Evolutionary conservation across 1,140 invertebrate species (phyloP), one percentile per base, ranked within the genome.

Genomic region (Drosophila rufa): DNA sequence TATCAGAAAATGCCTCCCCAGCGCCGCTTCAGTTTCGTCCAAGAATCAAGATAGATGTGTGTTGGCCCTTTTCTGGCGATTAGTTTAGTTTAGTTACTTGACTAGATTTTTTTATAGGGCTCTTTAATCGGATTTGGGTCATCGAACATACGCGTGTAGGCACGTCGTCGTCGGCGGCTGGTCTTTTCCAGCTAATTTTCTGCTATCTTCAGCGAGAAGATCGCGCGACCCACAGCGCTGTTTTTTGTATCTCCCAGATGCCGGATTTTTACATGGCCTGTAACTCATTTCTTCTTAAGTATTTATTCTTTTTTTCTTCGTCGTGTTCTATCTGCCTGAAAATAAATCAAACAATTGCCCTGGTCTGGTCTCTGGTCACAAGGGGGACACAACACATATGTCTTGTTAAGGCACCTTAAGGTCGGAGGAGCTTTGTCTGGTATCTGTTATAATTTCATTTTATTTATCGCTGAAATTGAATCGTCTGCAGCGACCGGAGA

Each of bases 391-490:
- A 61, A 38, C 43, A 57, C 65, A 81, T 80, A 43, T 81, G 62
- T 70, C 62, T 78, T 73, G 60, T 67, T 70, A 19, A 38, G 48
- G 48, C 67, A 70, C 67, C 67, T 70, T 70, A 70, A 67, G 67
- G 67, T 66, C 46, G 19, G 33, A 15, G 43, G 25, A 68, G 45
- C 42, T 55, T 67, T 46, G 71, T 59, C 57, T 68, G 58, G 50
- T 64, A 82, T 79, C 67, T 71, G 80, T 90, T 90, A 89, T 90
- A 81, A 89, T 89, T 89, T 77, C 67, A 59, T 77, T 60, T 84
- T 84, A 82, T 89, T 84, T 89, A 89, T 89, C 81, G 75, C 78
- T 46, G 73, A 90, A 90, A 90, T 79, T 84, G 85, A 82, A 89
- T 90, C 85, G 79, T 79, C 85, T 90, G 74, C 81, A 42, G 25